phyloP scores from a whole-genome alignment of 2,113 vertebrate genomes.

The Syngnathus typhle region DNA sequence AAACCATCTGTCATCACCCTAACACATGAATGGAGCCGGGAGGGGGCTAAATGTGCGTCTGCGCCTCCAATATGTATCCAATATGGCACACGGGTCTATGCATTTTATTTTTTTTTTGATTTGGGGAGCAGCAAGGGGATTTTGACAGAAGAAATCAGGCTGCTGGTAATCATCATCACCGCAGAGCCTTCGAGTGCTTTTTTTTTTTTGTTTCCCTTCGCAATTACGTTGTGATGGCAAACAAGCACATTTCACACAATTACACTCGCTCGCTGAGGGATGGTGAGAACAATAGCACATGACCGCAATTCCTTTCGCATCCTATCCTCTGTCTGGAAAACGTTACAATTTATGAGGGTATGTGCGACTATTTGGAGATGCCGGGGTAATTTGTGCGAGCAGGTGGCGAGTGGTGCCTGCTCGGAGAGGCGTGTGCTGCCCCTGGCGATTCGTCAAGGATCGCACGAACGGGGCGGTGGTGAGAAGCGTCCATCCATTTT shows the following conservation, averaged over 20 bases:
- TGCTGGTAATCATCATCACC: conserved; percentile 30
- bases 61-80: conserved; percentile 40
- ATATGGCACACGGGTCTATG: conserved; percentile 37
- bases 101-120: conserved; percentile 6
- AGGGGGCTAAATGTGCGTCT: conserved; percentile 38
- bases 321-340: neutral
- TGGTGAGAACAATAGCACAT: conserved; percentile 38
- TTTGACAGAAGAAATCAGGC: conserved; percentile 43
- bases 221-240: conserved; percentile 28
- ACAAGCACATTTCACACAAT: conserved; percentile 21
- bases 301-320: neutral
- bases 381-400: conserved; percentile 26
- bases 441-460: conserved; percentile 4
- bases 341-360: neutral
- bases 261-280: conserved; percentile 23
- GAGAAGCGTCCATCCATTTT: conserved; percentile 15
- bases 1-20: conserved; percentile 39
- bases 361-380: neutral
- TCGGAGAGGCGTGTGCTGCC: conserved; percentile 44
- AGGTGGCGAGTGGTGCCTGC: conserved; percentile 38
- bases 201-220: conserved; percentile 13
- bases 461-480: conserved; percentile 11
- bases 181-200: conserved; percentile 9
- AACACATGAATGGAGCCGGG: conserved; percentile 42
- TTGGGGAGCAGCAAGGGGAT: conserved; percentile 16